A percentile compares a stretch with the other conserved stretches of the same genome.
Conservation (phyloP, 2,888 invertebrate genomes). For the Hermaeophaga mercurialis region DNA sequence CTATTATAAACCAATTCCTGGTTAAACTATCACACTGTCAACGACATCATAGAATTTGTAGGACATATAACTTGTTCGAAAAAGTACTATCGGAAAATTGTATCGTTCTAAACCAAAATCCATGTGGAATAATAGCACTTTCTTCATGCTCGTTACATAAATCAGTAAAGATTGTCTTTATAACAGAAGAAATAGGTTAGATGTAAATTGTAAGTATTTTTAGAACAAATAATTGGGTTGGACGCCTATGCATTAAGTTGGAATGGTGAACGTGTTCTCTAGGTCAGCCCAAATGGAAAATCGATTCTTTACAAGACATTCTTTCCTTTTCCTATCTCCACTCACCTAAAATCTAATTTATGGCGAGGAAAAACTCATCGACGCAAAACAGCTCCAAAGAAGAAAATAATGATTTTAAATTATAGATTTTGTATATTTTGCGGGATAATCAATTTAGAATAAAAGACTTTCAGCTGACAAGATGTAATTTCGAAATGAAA, state of each 20-base stretch:
- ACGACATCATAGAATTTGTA: no score
- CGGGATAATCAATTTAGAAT: background rate
- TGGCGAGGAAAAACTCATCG: constrained; percentile 10
- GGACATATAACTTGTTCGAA: no score
- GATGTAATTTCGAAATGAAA: background rate
- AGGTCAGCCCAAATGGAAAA: constrained; percentile 48
- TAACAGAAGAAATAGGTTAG: no score
- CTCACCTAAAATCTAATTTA: constrained; percentile 29
- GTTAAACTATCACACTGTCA: no score
- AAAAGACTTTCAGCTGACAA: background rate
- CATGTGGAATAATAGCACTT: no score
- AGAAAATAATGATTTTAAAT: constrained; percentile 16
- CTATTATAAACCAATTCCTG: no score
- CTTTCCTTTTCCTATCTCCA: constrained; percentile 26
- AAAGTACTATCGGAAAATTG: no score
- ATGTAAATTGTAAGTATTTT: no score
- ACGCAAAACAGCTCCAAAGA: background rate
- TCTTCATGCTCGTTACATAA: no score
- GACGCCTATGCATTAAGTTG: constrained; percentile 43
- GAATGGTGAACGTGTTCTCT: constrained; percentile 37
- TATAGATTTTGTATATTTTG: constrained; percentile 3
- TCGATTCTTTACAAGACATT: constrained; percentile 40
- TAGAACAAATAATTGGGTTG: no score
- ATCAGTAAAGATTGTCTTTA: no score
- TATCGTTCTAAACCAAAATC: no score